phyloP scores from a whole-genome alignment of 2,888 invertebrate genomes.

The Thumatha senex region DNA sequence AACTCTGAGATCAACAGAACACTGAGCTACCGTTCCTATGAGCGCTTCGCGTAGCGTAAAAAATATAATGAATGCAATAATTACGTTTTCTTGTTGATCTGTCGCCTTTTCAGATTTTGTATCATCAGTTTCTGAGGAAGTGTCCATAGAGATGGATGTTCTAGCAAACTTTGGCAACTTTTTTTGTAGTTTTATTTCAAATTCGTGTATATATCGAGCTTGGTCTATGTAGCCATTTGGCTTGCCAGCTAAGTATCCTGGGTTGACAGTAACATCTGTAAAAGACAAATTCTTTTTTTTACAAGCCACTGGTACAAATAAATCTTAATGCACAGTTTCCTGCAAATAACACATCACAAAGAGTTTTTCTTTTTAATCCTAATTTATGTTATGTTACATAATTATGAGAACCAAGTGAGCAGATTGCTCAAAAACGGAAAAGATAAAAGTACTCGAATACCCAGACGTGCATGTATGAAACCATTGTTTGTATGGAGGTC shows the following conservation, averaged over 20 bases:
- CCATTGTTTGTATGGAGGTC: no score
- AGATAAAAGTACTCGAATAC: no score
- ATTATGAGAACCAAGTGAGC: no score
- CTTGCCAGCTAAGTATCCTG: slow-evolving; percentile 59
- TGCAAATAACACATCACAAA: no score
- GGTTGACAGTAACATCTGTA: slow-evolving; percentile 68
- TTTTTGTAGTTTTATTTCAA: slow-evolving; percentile 56
- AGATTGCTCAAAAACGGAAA: no score
- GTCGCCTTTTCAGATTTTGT: neutral
- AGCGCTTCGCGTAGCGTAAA: no score
- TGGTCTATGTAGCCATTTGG: slow-evolving; percentile 80
- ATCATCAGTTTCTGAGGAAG: slow-evolving; percentile 12
- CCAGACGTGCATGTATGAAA: no score
- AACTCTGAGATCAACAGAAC: no score
- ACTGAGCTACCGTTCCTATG: no score
- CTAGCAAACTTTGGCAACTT: slow-evolving; percentile 8
- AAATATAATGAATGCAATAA: neutral
- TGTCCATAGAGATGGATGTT: slow-evolving; percentile 36
- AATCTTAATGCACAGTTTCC: no score
- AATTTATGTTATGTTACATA: no score
- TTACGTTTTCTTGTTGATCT: slow-evolving; percentile 1
- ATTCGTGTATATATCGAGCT: slow-evolving; percentile 76
- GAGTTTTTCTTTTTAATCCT: no score
- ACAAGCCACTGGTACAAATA: neutral
- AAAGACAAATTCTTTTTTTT: neutral